Evolutionary conservation across 2,888 invertebrate species (phyloP).

Genomic region (Platypus cylindrus): DNA sequence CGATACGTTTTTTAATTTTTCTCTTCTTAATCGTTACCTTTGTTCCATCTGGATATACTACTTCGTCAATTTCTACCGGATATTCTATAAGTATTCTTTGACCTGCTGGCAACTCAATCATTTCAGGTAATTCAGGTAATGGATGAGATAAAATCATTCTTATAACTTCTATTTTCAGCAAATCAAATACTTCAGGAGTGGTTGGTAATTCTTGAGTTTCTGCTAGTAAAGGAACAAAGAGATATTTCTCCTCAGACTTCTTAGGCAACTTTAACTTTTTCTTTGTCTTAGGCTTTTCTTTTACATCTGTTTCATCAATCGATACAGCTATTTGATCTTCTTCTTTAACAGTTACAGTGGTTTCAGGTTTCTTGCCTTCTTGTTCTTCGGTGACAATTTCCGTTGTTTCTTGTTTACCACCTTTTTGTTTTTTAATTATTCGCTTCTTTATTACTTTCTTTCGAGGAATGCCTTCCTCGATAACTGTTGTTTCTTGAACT

Average conservation of each 20-base stretch:
- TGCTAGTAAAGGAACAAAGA: slow-evolving; percentile 29
- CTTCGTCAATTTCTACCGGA: slow-evolving; percentile 28
- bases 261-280: slow-evolving; percentile 20
- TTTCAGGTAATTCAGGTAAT: slow-evolving; percentile 22
- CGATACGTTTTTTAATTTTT: slow-evolving; percentile 25
- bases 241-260: slow-evolving; percentile 24
- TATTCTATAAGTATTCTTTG: slow-evolving; percentile 21
- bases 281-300: slow-evolving; percentile 17
- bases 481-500: slow-evolving; percentile 16
- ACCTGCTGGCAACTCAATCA: slow-evolving; percentile 20
- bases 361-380: slow-evolving; percentile 33
- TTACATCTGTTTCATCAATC: slow-evolving; percentile 29
- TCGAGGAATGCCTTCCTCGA: slow-evolving; percentile 20
- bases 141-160: slow-evolving; percentile 26
- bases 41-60: slow-evolving; percentile 24
- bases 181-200: slow-evolving; percentile 25
- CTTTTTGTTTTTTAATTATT: slow-evolving; percentile 24
- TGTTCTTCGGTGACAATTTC: slow-evolving; percentile 26
- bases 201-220: slow-evolving; percentile 24
- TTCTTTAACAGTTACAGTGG: slow-evolving; percentile 37
- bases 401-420: slow-evolving; percentile 21
- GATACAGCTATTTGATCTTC: slow-evolving; percentile 36
- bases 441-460: slow-evolving; percentile 26
- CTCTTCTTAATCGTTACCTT: slow-evolving; percentile 23
- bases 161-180: slow-evolving; percentile 27